phyloP scores from a whole-genome alignment of 2,888 invertebrate species.

The Alitta virens region DNA sequence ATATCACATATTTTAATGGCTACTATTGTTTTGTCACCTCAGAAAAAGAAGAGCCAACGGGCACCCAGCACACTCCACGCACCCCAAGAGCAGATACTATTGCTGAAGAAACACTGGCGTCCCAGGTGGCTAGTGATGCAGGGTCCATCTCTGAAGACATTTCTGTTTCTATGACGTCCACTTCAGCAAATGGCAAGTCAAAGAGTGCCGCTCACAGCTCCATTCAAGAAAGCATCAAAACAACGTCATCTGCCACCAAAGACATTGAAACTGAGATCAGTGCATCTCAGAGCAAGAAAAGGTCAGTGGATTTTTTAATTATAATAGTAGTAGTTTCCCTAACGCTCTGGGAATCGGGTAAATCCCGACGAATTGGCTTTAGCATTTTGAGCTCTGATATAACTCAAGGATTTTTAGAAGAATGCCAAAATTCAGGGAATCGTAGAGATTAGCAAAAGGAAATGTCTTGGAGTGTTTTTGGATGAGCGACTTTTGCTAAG shows the following conservation, averaged over 20 bases:
- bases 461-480: too few species aligned
- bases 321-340: too few species aligned
- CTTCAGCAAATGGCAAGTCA: neutral
- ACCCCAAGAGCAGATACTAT: conserved; percentile 9
- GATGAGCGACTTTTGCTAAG: too few species aligned
- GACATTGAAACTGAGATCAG: neutral
- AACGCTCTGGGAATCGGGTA: too few species aligned
- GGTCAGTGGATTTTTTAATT: neutral
- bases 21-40: neutral
- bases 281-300: neutral
- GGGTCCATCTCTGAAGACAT: conserved; percentile 9
- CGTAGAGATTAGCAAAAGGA: too few species aligned
- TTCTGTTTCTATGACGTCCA: neutral
- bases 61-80: neutral
- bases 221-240: neutral
- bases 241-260: neutral
- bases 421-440: too few species aligned
- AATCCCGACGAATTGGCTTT: too few species aligned
- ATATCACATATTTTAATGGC: neutral
- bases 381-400: too few species aligned
- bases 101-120: conserved; percentile 3
- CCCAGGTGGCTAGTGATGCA: conserved; percentile 2
- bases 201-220: neutral
- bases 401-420: too few species aligned
- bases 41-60: conserved; percentile 5